Conservation (phyloP, 2,797 vertebrate genomes). For the Dendrocincla tyrannina region DNA sequence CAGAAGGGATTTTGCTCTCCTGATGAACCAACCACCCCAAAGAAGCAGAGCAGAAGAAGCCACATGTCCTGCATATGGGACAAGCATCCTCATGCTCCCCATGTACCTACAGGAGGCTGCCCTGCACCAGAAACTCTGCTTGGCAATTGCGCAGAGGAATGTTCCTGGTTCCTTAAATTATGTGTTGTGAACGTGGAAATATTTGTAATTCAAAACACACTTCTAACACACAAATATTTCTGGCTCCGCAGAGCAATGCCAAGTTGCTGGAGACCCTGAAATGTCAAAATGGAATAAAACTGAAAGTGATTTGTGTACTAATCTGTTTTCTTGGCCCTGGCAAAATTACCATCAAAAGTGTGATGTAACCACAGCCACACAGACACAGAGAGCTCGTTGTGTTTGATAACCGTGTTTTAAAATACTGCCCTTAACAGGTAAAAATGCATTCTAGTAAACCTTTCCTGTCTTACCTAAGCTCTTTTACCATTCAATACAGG, state of each 20-base stretch:
- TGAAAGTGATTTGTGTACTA: constrained; percentile 28
- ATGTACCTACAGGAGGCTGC: background rate
- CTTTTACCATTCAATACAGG: background rate
- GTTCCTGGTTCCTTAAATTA: background rate
- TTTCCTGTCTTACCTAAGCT: background rate
- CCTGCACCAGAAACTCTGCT: background rate
- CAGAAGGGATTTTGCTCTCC: background rate
- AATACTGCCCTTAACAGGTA: background rate
- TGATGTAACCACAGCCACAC: background rate
- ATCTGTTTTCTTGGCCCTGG: background rate
- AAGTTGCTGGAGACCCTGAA: constrained; percentile 31
- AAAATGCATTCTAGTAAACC: background rate
- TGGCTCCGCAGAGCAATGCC: background rate
- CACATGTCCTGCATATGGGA: background rate
- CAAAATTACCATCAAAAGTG: background rate
- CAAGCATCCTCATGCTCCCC: background rate
- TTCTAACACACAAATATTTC: background rate
- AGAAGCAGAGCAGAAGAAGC: background rate
- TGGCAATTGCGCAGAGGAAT: background rate
- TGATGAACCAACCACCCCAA: background rate
- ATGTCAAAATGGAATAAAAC: constrained; percentile 29
- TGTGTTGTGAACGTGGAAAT: background rate
- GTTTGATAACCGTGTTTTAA: background rate
- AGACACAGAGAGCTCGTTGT: background rate
- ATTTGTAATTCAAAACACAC: constrained; percentile 10